Base-by-base conservation (phyloP, 2,113 vertebrate species). In the Meleagris gallopavo region DNA sequence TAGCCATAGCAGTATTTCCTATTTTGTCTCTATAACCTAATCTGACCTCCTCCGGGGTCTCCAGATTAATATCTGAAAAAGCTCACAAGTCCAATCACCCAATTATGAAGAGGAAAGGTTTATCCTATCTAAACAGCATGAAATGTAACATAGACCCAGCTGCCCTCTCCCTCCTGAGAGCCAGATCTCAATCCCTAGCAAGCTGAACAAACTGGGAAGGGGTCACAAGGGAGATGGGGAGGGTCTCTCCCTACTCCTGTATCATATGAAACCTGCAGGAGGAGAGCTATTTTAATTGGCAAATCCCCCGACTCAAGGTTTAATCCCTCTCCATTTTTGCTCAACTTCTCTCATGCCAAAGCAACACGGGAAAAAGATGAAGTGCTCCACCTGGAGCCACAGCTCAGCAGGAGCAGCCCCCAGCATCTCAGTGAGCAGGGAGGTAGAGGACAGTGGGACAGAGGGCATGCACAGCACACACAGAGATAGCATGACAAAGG, bases 1-100 rank as follows among this genome's bases (percentile, higher is more conserved):
- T 93, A 90, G 89, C 70, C 81, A 83, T 87, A 97, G 91, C 73
- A 92, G 55, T 58, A 96, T 94, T 98, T 97, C 95, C 97, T 97
- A 98, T 97, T 98, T 94, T 97, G 97, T 97, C 97, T 98, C 97
- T 66, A 90, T 93, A 97, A 96, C 95, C 95, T 95, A 95, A 95
- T 94, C 83, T 95, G 96, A 97, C 93, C 96, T 94, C 94, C 95
- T 94, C 88, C 14, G 67, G 46, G 57, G 65, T 89, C 83, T 94
- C 64, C 79, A 96, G 96, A 98, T 98, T 93, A 95, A 96, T 90
- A 97, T 97, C 96, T 92, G 88, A 89, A 96, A 97, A 96, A 93
- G 90, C 90, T 97, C 74, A 80, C 81, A 94, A 90, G 61, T 89
- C 91, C 95, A 96, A 78, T 94, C 96, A 95, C 89, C 91, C 96